A percentile compares a stretch with the other conserved stretches of the same genome.
phyloP scores from a whole-genome alignment of 2,888 invertebrate genomes.

The Tholera decimalis region DNA sequence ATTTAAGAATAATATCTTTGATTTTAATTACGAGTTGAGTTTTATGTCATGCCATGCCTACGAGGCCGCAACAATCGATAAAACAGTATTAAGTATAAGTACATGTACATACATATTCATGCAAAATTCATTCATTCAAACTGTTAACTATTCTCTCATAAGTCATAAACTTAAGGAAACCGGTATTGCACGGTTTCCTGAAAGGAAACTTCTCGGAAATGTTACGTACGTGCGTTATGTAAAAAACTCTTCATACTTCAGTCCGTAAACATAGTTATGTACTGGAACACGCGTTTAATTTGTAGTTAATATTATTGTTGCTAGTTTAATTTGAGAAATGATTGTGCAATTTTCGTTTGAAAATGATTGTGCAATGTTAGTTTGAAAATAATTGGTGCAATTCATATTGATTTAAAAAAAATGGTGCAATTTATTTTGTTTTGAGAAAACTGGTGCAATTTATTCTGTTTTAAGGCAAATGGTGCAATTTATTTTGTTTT shows the following conservation, averaged over 20 bases:
- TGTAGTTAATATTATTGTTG: not conserved
- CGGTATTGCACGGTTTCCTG: constrained; percentile 41
- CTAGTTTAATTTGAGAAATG: not conserved
- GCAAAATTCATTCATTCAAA: constrained; percentile 5
- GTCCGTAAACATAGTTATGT: constrained; percentile 18
- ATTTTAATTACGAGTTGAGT: too few relatives aligned
- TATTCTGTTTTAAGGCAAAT: too few relatives aligned
- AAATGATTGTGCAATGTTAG: not conserved
- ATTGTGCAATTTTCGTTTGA: constrained; percentile 5
- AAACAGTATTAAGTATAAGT: too few relatives aligned
- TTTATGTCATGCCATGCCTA: too few relatives aligned
- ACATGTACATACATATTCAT: not conserved
- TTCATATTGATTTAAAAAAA: not conserved
- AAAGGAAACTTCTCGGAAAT: constrained; percentile 41
- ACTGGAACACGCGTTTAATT: constrained; percentile 37
- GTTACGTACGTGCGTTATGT: constrained; percentile 39
- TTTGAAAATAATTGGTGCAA: not conserved
- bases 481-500: too few relatives aligned
- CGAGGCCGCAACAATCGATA: too few relatives aligned
- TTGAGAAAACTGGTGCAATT: not conserved
- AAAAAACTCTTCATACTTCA: constrained; percentile 30
- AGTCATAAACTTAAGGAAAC: not conserved
- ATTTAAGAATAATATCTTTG: too few relatives aligned
- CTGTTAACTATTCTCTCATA: constrained; percentile 16
- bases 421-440: not conserved